Conservation (phyloP, 2,888 invertebrate genomes). For the Melipona beecheii region DNA sequence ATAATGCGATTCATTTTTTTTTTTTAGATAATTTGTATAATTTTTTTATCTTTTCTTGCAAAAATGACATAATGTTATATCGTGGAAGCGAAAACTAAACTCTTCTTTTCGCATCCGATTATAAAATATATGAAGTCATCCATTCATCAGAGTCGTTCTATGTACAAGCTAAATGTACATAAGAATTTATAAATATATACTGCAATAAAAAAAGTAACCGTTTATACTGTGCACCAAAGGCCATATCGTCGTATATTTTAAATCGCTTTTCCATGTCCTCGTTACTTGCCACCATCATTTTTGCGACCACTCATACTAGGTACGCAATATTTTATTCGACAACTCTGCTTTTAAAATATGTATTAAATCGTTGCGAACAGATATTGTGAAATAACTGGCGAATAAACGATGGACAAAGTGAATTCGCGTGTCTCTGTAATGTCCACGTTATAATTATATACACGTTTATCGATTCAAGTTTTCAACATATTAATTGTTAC, state of each 20-base stretch:
- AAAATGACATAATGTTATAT: conserved; percentile 57
- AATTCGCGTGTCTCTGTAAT: conserved; percentile 43
- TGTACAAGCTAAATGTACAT: conserved; percentile 75
- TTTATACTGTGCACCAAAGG: conserved; percentile 70
- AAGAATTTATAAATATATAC: conserved; percentile 66
- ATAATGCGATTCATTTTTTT: conserved; percentile 59
- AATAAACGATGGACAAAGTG: conserved; percentile 28
- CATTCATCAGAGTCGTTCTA: conserved; percentile 65
- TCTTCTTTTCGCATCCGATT: conserved; percentile 67
- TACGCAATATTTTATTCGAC: conserved; percentile 34
- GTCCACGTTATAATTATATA: conserved; percentile 13
- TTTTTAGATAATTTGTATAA: conserved; percentile 34
- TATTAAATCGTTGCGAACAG: conserved; percentile 15
- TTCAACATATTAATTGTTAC: conserved; percentile 45
- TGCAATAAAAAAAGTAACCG: conserved; percentile 67
- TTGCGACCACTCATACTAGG: conserved; percentile 24
- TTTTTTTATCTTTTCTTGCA: conserved; percentile 41
- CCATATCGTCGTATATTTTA: conserved; percentile 61
- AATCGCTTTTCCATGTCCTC: conserved; percentile 32
- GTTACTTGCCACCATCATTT: conserved; percentile 7
- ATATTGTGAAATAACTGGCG: conserved; percentile 4
- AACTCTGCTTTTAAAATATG: conserved; percentile 29
- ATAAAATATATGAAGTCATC: conserved; percentile 73
- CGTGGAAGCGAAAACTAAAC: conserved; percentile 60
- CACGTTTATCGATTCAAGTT: conserved; percentile 34